phyloP scores from a whole-genome alignment of 2,113 vertebrate genomes.

The Anolis sagrei region DNA sequence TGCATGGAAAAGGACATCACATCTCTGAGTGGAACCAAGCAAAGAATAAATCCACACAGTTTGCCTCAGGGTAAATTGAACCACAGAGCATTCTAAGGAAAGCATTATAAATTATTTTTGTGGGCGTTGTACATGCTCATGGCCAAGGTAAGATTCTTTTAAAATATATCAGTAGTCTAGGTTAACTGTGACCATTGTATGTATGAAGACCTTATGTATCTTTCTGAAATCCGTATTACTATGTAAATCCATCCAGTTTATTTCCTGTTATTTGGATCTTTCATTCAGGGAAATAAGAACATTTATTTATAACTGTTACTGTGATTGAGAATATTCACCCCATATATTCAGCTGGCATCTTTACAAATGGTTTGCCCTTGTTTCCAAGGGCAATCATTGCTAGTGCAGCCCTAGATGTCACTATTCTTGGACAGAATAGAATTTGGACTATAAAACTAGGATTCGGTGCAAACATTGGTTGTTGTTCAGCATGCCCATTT shows the following conservation, averaged over 20 bases:
- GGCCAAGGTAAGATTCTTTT: neutral
- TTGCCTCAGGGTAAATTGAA: neutral
- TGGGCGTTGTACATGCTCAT: neutral
- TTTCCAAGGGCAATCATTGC: constrained; percentile 18
- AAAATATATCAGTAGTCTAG: neutral
- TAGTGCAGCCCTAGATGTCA: neutral
- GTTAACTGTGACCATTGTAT: neutral
- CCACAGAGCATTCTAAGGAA: neutral
- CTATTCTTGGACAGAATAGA: constrained; percentile 10
- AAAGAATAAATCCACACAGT: neutral
- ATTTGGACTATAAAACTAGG: neutral
- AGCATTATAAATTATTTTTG: neutral
- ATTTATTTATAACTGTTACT: constrained; percentile 17
- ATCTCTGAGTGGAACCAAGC: neutral
- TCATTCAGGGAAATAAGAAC: constrained; percentile 2
- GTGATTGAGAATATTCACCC: constrained; percentile 13
- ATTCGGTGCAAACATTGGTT: neutral
- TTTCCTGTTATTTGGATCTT: constrained; percentile 1
- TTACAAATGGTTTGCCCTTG: constrained; percentile 19
- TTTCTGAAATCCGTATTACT: neutral
- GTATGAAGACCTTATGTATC: neutral
- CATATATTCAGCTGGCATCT: neutral
- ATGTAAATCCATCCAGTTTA: neutral
- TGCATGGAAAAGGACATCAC: neutral
- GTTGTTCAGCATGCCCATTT: neutral